Evolutionary conservation across 1,140 invertebrate genomes (phyloP).

Genomic region (Drosophila miranda): DNA sequence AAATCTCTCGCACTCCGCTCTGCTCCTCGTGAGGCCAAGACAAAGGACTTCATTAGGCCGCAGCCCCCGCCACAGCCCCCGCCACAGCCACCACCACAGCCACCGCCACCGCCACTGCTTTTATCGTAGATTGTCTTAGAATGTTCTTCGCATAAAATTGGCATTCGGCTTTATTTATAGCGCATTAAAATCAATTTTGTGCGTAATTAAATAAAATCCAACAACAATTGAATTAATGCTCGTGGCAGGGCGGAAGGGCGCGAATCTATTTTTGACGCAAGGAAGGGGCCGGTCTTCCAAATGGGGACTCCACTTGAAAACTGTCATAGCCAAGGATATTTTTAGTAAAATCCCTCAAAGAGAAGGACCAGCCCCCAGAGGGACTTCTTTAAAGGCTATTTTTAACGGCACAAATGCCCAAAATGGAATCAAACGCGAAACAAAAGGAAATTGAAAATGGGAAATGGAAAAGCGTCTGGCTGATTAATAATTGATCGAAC

Average conservation of each 20-base stretch:
- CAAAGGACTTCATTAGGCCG: slow-evolving; percentile 73
- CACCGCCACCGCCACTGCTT: too few species aligned
- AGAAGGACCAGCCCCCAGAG: slow-evolving; percentile 2
- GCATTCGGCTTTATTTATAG: slow-evolving; percentile 69
- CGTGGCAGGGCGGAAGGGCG: neutral
- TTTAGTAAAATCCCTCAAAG: slow-evolving; percentile 24
- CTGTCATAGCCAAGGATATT: slow-evolving; percentile 39
- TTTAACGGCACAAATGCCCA: slow-evolving; percentile 11
- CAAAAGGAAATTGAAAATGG: slow-evolving; percentile 33
- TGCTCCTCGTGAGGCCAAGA: slow-evolving; percentile 26
- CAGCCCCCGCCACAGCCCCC: neutral
- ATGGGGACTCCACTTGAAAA: slow-evolving; percentile 2
- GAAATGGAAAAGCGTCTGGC: slow-evolving; percentile 37
- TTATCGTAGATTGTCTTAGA: slow-evolving; percentile 50
- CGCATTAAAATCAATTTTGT: slow-evolving; percentile 73
- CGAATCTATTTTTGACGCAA: slow-evolving; percentile 37
- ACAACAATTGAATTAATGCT: slow-evolving; percentile 1
- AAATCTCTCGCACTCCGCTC: slow-evolving; percentile 17
- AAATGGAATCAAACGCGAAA: slow-evolving; percentile 43
- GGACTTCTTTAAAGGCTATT: slow-evolving; percentile 18
- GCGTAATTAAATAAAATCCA: slow-evolving; percentile 65
- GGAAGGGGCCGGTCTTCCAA: slow-evolving; percentile 19
- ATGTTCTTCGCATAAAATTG: slow-evolving; percentile 59
- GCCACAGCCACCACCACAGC: too few species aligned
- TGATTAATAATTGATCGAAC: slow-evolving; percentile 49